phyloP scores from a whole-genome alignment of 2,113 vertebrate genomes.

The Rhabdornis inornatus region DNA sequence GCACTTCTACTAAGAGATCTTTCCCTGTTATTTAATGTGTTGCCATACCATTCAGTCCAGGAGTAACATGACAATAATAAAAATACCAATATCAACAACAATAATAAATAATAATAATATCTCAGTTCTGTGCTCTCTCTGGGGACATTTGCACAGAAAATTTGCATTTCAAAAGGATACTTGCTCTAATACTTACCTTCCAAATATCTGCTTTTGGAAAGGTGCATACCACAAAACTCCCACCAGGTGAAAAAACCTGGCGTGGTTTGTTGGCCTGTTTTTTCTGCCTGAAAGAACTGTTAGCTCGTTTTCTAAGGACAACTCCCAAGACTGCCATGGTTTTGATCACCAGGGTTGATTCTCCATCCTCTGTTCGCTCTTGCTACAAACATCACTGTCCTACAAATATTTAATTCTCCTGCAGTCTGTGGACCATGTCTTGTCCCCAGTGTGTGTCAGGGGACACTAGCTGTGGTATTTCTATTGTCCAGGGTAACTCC shows the following conservation, averaged over 20 bases:
- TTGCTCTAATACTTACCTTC: neutral
- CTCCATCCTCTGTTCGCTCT: neutral
- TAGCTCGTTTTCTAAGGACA: neutral
- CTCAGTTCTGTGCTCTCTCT: neutral
- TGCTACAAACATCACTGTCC: neutral
- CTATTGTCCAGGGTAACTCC: neutral
- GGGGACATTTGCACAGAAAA: neutral
- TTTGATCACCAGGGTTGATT: neutral
- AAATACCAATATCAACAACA: neutral
- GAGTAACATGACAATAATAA: neutral
- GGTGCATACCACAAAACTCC: neutral
- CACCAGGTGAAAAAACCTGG: neutral
- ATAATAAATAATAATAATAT: neutral
- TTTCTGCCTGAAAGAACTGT: neutral
- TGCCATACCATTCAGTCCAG: neutral
- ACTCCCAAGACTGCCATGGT: neutral
- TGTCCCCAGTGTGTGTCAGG: neutral
- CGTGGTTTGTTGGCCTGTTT: neutral
- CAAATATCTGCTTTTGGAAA: neutral
- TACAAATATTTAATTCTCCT: neutral
- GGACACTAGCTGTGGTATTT: neutral
- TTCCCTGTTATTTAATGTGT: neutral
- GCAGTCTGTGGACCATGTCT: neutral
- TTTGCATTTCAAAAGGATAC: neutral
- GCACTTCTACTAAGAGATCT: neutral